These are phyloP conservation scores for Pygocentrus nattereri DNA, from an alignment of 2,797 vertebrate genomes.

Conservation along the genomic window DNA sequence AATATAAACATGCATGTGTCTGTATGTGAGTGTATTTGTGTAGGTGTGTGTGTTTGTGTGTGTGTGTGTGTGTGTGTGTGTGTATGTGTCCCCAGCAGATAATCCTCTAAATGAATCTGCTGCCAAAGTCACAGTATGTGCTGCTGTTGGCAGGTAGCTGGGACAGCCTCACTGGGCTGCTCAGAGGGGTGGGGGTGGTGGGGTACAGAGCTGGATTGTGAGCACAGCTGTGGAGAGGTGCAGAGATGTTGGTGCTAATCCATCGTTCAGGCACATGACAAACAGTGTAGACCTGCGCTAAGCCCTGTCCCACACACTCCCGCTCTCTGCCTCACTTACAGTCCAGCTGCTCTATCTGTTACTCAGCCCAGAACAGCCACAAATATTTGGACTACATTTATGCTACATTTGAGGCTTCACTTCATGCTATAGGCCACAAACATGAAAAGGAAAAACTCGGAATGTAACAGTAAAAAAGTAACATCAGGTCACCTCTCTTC, in stretches of 20 bases:
- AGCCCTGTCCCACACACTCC: constrained; percentile 25
- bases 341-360: background rate
- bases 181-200: background rate
- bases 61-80: constrained; percentile 27
- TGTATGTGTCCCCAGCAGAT: constrained; percentile 50
- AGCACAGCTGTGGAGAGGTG: constrained; percentile 52
- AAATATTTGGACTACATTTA: background rate
- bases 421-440: background rate
- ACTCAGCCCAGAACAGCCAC: background rate
- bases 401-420: background rate
- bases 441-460: background rate
- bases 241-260: constrained; percentile 56
- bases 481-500: background rate
- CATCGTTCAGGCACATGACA: constrained; percentile 52
- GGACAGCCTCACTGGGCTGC: constrained; percentile 1
- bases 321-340: constrained; percentile 20
- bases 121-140: constrained; percentile 48
- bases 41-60: too few relatives aligned
- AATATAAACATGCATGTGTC: background rate
- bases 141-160: constrained; percentile 32
- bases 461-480: background rate
- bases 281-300: constrained; percentile 42
- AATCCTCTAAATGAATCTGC: constrained; percentile 61
- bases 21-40: too few relatives aligned
- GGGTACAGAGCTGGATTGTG: constrained; percentile 36